Conservation (phyloP, 2,797 vertebrate genomes). For the Spea hammondii region DNA sequence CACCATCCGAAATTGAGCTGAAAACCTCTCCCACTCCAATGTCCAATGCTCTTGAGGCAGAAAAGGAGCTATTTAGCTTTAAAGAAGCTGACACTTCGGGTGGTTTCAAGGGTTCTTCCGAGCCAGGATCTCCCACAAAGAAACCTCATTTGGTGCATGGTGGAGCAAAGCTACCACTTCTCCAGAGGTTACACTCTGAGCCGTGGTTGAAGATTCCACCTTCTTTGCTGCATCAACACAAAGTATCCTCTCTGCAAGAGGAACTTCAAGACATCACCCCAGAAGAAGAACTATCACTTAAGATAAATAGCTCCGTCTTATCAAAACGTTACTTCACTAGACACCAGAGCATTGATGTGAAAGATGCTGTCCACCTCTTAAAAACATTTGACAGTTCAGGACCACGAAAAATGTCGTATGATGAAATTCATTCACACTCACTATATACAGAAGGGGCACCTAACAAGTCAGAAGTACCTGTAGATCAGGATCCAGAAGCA, state of each 20-base stretch:
- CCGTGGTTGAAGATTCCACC: constrained; percentile 73
- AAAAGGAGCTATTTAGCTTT: constrained; percentile 66
- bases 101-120: constrained; percentile 54
- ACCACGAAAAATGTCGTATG: constrained; percentile 77
- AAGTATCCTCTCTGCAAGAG: constrained; percentile 73
- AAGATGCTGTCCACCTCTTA: constrained; percentile 69
- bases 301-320: constrained; percentile 60
- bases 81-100: constrained; percentile 63
- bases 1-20: constrained; percentile 71
- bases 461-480: constrained; percentile 58
- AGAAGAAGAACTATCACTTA: constrained; percentile 71
- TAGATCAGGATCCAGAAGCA: constrained; percentile 66
- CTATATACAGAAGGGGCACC: constrained; percentile 69
- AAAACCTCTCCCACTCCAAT: constrained; percentile 63
- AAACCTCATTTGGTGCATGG: constrained; percentile 56
- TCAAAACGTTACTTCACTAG: constrained; percentile 67
- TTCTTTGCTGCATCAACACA: constrained; percentile 71
- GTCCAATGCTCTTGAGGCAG: constrained; percentile 55
- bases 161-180: constrained; percentile 65
- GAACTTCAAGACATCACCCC: constrained; percentile 69
- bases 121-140: constrained; percentile 64
- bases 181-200: constrained; percentile 69
- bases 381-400: constrained; percentile 67
- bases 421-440: constrained; percentile 73
- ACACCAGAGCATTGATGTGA: constrained; percentile 78